Percentiles rank a stretch among this genome's conserved stretches.
Conservation (phyloP, 2,888 invertebrate genomes). For the Eupithecia dodoneata region DNA sequence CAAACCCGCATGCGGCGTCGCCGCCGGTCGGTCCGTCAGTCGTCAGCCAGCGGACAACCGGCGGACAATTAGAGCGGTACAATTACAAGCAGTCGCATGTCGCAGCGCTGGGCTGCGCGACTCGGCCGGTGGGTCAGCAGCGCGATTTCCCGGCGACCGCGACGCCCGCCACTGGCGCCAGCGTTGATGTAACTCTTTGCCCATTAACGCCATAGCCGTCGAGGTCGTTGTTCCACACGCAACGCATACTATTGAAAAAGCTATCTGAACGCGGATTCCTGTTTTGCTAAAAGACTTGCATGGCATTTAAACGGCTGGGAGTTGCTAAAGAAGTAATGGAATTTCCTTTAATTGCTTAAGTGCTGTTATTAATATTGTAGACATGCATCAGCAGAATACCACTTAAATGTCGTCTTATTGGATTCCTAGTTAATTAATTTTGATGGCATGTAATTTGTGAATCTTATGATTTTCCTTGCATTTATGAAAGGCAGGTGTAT, state of each 20-base stretch:
- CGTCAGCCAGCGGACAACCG: constrained; percentile 66
- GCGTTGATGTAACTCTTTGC: constrained; percentile 75
- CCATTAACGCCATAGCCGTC: constrained; percentile 66
- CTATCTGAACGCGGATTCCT: constrained; percentile 50
- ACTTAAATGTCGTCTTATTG: constrained; percentile 26
- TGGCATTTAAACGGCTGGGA: constrained; percentile 31
- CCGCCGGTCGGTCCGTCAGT: constrained; percentile 59
- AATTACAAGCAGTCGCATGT: constrained; percentile 72
- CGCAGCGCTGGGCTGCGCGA: constrained; percentile 50
- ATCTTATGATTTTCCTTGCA: constrained; percentile 2
- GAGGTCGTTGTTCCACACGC: constrained; percentile 78
- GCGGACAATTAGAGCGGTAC: constrained; percentile 78
- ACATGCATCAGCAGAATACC: constrained; percentile 25
- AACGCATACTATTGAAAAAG: constrained; percentile 56
- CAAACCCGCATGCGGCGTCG: constrained; percentile 64
- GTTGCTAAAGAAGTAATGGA: constrained; percentile 36
- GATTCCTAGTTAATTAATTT: constrained; percentile 27
- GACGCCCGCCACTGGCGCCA: constrained; percentile 68
- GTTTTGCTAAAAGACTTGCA: constrained; percentile 42
- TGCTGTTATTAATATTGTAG: constrained; percentile 32
- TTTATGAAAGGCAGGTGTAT: background rate
- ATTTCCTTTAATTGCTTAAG: constrained; percentile 32
- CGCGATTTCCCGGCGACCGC: constrained; percentile 76
- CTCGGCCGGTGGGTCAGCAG: constrained; percentile 79
- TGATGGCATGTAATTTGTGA: constrained; percentile 22